Evolutionary conservation across 2,888 invertebrate species (phyloP), one percentile per base, ranked within the genome.

Genomic region (Drosophila monieri): DNA sequence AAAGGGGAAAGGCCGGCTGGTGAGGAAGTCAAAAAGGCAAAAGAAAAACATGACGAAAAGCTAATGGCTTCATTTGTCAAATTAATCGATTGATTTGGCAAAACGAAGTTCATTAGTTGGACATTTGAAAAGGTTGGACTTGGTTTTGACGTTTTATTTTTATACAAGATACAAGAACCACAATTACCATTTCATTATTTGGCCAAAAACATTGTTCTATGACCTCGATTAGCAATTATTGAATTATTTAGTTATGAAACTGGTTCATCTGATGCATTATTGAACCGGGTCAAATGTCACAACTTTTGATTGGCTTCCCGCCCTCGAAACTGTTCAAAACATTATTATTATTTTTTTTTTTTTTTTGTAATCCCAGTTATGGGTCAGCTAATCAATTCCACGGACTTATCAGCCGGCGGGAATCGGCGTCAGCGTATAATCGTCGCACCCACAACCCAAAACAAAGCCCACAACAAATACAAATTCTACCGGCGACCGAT

Each of bases 311-410:
- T 8, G 15, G 15, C 15, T 15, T 18, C 35, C 35, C 35, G 35
- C 35, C 35, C 35, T 6, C 35, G 35, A 35, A n/a, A n/a, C 35
- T 6, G n/a, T 35, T 35, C 6, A 12, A 9, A n/a, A n/a, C n/a
- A n/a, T n/a, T 39, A 39, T 5, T 15, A 8, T 39, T 39, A 2
- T 3, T 21, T 21, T 21, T 21, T 21, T 21, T 1, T 21, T 21
- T 23, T 23, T 23, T 9, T 39, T 39, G n/a, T 27, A 41, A 15
- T 41, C 39, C 39, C 18, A 41, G 18, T 41, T 41, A 41, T 18
- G 39, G 39, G 39, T 41, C 15, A 41, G 39, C 39, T 41, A 41
- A 41, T 41, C 39, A 41, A 41, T 41, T 41, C 39, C 18, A 18
- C 9, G 15, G 18, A 18, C 15, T 41, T 41, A 41, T 41, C 39